These are phyloP conservation scores for Panagrolaimus sp. DNA, from an alignment of 1,140 invertebrate species.

Conservation along the genomic window DNA sequence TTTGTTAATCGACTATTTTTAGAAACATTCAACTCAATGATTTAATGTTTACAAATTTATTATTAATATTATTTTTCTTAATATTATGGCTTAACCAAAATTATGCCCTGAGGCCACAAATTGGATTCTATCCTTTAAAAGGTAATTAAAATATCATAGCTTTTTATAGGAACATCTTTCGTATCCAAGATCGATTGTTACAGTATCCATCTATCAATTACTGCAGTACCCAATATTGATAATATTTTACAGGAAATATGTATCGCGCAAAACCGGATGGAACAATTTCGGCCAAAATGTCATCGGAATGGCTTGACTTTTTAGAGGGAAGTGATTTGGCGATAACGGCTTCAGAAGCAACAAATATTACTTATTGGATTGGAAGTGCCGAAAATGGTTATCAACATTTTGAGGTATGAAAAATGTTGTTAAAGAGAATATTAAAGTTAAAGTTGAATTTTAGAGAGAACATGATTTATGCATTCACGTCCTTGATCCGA, in stretches of 20 bases:
- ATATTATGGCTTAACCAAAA: too few relatives aligned
- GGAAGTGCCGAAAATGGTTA: background rate
- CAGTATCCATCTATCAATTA: too few relatives aligned
- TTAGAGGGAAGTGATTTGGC: background rate
- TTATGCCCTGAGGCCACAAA: background rate
- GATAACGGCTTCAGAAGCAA: background rate
- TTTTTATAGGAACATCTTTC: background rate
- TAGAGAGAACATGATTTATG: background rate
- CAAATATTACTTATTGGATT: conserved; percentile 2
- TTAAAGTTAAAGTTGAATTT: background rate
- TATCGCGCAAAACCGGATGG: background rate
- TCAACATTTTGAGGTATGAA: too few relatives aligned
- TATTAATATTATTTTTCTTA: too few relatives aligned
- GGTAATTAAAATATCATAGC: background rate
- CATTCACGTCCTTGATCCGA: background rate
- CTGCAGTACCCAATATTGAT: background rate
- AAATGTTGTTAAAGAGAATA: too few relatives aligned
- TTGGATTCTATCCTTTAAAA: conserved; percentile 13
- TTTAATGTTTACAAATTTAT: too few relatives aligned
- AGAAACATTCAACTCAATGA: too few relatives aligned
- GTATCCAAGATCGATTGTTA: background rate
- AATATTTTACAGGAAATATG: conserved; percentile 1
- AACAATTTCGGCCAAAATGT: background rate
- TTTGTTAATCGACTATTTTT: too few relatives aligned
- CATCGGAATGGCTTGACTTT: background rate